Base-by-base conservation (phyloP, 2,888 invertebrate species). In the Fragum fragum region DNA sequence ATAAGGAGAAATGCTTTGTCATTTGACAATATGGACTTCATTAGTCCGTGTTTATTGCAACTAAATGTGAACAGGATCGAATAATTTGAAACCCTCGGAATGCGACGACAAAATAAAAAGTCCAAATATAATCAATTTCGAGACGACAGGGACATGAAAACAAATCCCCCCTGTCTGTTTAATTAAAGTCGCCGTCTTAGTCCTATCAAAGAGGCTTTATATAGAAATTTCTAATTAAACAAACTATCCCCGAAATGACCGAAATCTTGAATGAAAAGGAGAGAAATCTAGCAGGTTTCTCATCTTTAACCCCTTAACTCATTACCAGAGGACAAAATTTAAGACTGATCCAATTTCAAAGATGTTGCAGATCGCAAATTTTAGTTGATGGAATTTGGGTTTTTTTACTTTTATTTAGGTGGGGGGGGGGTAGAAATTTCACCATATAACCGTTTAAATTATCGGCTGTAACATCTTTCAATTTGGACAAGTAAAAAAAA, bases 221-320 rank as follows among this genome's bases (percentile, higher is more conserved):
- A 36, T 63, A 63, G 63, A 63, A 63, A 63, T 32, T 28, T 63
- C 32, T 28, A 63, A 63, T 63, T 63, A 63, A 63, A 28, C 28
- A 16, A 61, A 61, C 23, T 16, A 61, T 14, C 61, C 61, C 61
- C 14, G 16, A 29, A 21, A 23, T 21, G 18, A 36, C 16, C 3
- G 28, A 28, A 57, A 63, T 28, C 16, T 6, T 63, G 36, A 63
- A 29, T 9, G 63, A 28, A 63, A 63, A 32, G 63, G 63, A 63
- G 28, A 29, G 28, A 36, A 32, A 63, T 63, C 32, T 16, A 16
- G n/a, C 63, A n/a, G 32, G 63, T 36, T 32, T 32, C 3, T 32
- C 26, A n/a, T 7, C 53, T 53, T 53, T 53, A 9, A 53, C 14
- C 53, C 23, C 53, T 53, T 6, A 53, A 53, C 53, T n/a, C 53